phyloP scores from a whole-genome alignment of 1,140 invertebrate genomes.

The Atta texana region DNA sequence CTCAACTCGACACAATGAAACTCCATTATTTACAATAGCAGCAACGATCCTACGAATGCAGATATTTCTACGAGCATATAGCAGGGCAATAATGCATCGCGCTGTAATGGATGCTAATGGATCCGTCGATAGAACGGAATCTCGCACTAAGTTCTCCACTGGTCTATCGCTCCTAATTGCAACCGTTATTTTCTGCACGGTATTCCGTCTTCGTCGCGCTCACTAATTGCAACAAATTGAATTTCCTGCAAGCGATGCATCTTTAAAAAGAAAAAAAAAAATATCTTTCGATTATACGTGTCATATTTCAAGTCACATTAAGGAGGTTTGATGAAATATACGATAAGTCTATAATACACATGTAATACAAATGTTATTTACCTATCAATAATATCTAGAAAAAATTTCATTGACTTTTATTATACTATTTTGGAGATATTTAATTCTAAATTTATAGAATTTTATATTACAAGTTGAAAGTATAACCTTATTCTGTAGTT shows the following conservation, averaged over 20 bases:
- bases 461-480: too few species aligned
- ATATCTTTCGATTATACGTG: background rate
- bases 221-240: slow-evolving; percentile 39
- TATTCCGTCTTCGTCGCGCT: slow-evolving; percentile 8
- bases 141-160: slow-evolving; percentile 23
- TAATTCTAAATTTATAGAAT: too few species aligned
- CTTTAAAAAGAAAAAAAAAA: background rate
- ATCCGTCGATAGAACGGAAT: slow-evolving; percentile 54
- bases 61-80: slow-evolving; percentile 48
- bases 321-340: too few species aligned
- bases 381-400: too few species aligned
- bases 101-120: slow-evolving; percentile 58
- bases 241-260: background rate
- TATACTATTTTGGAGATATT: too few species aligned
- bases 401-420: too few species aligned
- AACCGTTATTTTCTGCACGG: slow-evolving; percentile 38
- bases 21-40: slow-evolving; percentile 58
- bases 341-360: too few species aligned
- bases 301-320: background rate
- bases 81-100: slow-evolving; percentile 49
- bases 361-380: too few species aligned
- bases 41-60: slow-evolving; percentile 44
- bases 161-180: slow-evolving; percentile 34
- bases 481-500: too few species aligned
- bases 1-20: slow-evolving; percentile 29